Base-by-base conservation (phyloP, 2,113 vertebrate genomes). In the Lichenostomus cassidix region DNA sequence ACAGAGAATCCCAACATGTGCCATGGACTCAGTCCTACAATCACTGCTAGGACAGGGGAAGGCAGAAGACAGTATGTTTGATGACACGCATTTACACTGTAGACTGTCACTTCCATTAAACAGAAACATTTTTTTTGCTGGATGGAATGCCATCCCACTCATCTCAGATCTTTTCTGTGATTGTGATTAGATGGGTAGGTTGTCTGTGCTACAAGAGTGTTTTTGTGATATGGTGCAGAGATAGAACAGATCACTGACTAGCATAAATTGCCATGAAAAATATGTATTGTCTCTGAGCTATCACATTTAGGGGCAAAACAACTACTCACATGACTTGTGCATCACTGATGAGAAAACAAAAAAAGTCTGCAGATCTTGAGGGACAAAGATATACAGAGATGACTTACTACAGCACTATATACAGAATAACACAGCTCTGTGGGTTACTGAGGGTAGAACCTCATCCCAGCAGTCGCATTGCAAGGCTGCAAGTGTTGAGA, bases 81-180 rank as follows among this genome's bases (percentile, higher is more conserved):
- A 69, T 94, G 91, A 92, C 91, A 94, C 9, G 15, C 52, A 59
- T 92, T 93, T 89, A 53, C 83, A 84, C 83, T 91, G 71, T 41
- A 94, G 77, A 53, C 91, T 96, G 89, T 92, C 91, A 89, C 94
- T 90, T 95, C 87, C 83, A 89, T 95, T 87, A 92, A 91, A 92
- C 20, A 93, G 90, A 88, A 94, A 92, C 83, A 35, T 44, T 78
- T 69, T 82, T 95, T 90, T 90, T 90, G 1, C 89, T 90, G 89
- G 69, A 56, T 94, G 89, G 89, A 97, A 95, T 74, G 76, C 94
- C 91, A 91, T 81, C 92, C 91, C 81, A 94, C 87, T 97, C 89
- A 95, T 95, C 76, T 93, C 83, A 64, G 68, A 95, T 83, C 39
- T 60, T 91, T 92, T 92, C 75, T 90, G 73, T 91, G 95, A 71